Evolutionary conservation across 2,888 invertebrate species (phyloP).

Genomic region (Miltochrista miniata): DNA sequence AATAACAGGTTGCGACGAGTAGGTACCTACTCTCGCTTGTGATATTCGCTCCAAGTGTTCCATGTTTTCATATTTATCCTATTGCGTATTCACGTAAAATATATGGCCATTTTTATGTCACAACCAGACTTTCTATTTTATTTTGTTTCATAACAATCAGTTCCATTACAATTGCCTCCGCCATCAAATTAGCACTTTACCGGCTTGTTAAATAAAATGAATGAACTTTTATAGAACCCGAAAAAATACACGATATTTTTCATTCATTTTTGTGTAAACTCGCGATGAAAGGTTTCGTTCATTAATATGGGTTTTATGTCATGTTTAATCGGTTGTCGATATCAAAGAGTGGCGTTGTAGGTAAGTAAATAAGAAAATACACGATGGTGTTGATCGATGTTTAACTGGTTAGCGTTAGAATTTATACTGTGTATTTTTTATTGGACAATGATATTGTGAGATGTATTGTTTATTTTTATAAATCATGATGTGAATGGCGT

Average conservation of each 20-base stretch:
- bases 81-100: background rate
- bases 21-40: too few relatives aligned
- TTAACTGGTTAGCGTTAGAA: background rate
- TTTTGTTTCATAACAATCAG: background rate
- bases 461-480: background rate
- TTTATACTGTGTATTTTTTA: background rate
- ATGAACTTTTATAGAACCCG: background rate
- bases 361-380: background rate
- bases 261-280: conserved; percentile 21
- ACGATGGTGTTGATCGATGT: background rate
- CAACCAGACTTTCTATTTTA: background rate
- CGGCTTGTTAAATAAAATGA: background rate
- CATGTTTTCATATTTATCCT: too few relatives aligned
- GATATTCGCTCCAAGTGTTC: too few relatives aligned
- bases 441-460: background rate
- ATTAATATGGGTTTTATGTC: conserved; percentile 26
- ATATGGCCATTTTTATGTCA: background rate
- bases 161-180: too few relatives aligned
- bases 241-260: conserved; percentile 16
- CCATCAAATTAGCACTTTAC: background rate
- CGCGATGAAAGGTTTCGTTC: conserved; percentile 16
- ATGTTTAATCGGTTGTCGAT: conserved; percentile 21
- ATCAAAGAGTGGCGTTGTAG: conserved; percentile 2
- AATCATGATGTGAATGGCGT: background rate
- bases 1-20: too few relatives aligned